These are phyloP conservation scores for Thamnaconus septentrionalis DNA, from an alignment of 2,113 vertebrate genomes.

Conservation along the genomic window DNA sequence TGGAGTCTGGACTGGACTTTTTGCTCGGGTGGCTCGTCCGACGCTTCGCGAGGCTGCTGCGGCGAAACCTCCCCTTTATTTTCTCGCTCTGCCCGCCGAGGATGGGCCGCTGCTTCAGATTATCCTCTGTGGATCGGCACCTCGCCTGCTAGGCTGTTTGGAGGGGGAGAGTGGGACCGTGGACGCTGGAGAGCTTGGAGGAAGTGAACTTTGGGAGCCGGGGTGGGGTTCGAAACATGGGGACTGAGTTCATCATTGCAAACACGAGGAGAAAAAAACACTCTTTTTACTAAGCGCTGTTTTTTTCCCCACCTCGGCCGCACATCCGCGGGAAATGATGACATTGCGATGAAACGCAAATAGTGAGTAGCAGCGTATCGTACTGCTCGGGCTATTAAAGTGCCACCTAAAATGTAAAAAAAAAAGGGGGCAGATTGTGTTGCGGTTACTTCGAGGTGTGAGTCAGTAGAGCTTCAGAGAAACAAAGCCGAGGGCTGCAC, in stretches of 20 bases:
- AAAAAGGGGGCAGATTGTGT: too few relatives aligned
- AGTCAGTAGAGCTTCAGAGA: conserved; percentile 12
- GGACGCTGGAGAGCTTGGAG: conserved; percentile 5
- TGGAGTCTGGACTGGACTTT: conserved; percentile 22
- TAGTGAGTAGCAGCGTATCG: background rate
- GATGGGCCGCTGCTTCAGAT: conserved; percentile 10
- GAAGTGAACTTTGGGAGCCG: too few relatives aligned
- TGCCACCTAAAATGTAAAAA: background rate
- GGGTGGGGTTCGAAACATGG: conserved; percentile 4
- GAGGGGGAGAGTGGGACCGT: conserved; percentile 15
- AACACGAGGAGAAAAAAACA: conserved; percentile 16
- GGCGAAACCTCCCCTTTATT: background rate
- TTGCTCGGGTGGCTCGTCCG: conserved; percentile 28
- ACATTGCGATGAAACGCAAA: conserved; percentile 1
- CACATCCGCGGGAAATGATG: conserved; percentile 8
- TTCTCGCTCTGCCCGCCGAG: conserved; percentile 1
- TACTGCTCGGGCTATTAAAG: background rate
- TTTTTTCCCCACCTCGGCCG: background rate
- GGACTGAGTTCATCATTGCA: background rate
- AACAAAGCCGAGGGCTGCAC: conserved; percentile 16
- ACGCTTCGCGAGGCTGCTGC: background rate
- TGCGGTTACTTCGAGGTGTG: background rate
- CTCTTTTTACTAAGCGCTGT: conserved; percentile 10
- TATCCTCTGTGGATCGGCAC: background rate
- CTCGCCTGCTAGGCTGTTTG: conserved; percentile 2